Percentiles rank a stretch among this genome's conserved stretches.
phyloP scores from a whole-genome alignment of 2,888 invertebrate species.

The Chymomyza procnemis region DNA sequence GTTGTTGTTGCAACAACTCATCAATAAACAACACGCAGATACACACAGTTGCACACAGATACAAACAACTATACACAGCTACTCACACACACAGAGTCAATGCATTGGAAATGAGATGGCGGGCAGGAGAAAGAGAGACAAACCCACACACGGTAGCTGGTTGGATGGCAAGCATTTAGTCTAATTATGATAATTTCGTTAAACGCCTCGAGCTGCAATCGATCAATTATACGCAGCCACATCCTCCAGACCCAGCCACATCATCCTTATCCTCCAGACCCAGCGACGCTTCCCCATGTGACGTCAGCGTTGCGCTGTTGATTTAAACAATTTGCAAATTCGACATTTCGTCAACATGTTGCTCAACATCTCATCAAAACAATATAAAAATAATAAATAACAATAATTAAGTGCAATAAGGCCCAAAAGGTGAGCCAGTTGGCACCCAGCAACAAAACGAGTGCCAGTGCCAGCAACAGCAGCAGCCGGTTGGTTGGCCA shows the following conservation, averaged over 20 bases:
- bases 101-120: not conserved
- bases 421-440: slow-evolving; percentile 50
- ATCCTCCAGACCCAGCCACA: slow-evolving; percentile 1
- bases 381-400: slow-evolving; percentile 78
- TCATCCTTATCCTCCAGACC: not conserved
- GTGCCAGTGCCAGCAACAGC: not conserved
- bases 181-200: slow-evolving; percentile 72
- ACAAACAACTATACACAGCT: too few relatives aligned
- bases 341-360: slow-evolving; percentile 75
- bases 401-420: slow-evolving; percentile 78
- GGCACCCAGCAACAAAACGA: not conserved
- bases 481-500: not conserved
- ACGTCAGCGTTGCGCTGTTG: slow-evolving; percentile 32
- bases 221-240: slow-evolving; percentile 64
- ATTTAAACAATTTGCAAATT: slow-evolving; percentile 73
- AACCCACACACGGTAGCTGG: slow-evolving; percentile 6
- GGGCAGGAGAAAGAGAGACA: not conserved
- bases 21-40: slow-evolving; percentile 3
- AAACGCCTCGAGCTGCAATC: slow-evolving; percentile 69
- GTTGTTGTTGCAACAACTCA: not conserved
- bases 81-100: not conserved
- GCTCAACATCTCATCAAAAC: slow-evolving; percentile 72
- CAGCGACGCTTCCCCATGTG: not conserved
- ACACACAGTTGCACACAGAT: too few relatives aligned
- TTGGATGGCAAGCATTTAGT: slow-evolving; percentile 56